Percentiles rank a stretch among this genome's conserved stretches.
Evolutionary conservation across 2,113 vertebrate species (phyloP).

Genomic region (Fregata magnificens): DNA sequence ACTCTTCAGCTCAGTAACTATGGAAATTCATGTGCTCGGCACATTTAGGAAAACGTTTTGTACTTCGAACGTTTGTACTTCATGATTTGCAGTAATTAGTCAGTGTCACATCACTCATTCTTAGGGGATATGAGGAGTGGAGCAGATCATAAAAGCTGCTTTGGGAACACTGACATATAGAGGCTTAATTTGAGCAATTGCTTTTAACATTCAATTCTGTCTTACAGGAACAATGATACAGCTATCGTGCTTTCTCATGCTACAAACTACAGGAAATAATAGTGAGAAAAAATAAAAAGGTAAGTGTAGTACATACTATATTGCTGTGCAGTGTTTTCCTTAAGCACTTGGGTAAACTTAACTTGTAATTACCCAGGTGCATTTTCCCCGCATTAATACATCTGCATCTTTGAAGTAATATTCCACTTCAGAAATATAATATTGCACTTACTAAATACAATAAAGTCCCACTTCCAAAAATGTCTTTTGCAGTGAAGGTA

Average conservation of each 20-base stretch:
- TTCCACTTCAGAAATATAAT: background rate
- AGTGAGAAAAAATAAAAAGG: background rate
- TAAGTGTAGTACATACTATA: background rate
- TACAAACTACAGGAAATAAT: background rate
- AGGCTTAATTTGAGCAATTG: background rate
- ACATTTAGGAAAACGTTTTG: background rate
- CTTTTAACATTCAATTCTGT: background rate
- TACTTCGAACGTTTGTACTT: background rate
- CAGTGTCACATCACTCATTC: background rate
- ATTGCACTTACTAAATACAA: background rate
- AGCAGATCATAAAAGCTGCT: background rate
- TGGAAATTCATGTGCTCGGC: background rate
- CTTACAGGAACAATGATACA: background rate
- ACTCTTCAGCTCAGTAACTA: background rate
- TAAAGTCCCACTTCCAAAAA: background rate
- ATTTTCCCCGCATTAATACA: background rate
- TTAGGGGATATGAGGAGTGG: background rate
- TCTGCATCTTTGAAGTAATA: background rate
- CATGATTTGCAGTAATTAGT: background rate
- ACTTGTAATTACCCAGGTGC: background rate
- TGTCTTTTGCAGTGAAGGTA: background rate
- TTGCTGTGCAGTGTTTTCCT: background rate
- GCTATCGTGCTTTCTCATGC: background rate
- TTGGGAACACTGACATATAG: background rate
- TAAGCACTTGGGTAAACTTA: background rate